Conservation (phyloP, 2,888 invertebrate species). For the Thalpophila matura region DNA sequence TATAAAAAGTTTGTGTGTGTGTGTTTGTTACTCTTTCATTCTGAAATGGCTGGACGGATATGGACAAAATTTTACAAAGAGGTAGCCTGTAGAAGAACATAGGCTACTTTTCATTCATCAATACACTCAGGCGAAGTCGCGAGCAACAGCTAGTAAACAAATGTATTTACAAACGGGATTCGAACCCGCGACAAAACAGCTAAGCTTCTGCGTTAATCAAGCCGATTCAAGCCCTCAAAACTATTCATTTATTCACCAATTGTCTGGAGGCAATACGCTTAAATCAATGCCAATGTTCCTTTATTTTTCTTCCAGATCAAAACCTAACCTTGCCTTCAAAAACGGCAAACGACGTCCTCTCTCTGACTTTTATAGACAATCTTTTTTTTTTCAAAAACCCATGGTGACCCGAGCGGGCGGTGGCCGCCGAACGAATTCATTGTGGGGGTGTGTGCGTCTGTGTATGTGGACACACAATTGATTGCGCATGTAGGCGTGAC, state of each 20-base stretch:
- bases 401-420: constrained; percentile 52
- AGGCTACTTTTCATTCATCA: no score
- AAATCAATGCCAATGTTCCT: not conserved
- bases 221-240: not conserved
- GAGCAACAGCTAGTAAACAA: no score
- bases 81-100: no score
- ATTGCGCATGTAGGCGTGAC: constrained; percentile 73
- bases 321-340: not conserved
- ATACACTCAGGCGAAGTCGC: no score
- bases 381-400: constrained; percentile 43
- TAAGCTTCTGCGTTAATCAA: no score
- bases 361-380: constrained; percentile 30
- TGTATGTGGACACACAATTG: constrained; percentile 69
- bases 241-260: constrained; percentile 7
- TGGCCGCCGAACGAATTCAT: constrained; percentile 54
- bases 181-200: not conserved
- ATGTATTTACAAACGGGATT: not conserved
- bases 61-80: no score
- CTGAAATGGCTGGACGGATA: no score
- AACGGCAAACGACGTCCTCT: constrained; percentile 20
- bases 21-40: no score
- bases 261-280: not conserved
- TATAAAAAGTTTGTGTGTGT: no score
- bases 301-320: not conserved
- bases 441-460: constrained; percentile 41